Evolutionary conservation across 2,797 vertebrate genomes (phyloP).

Genomic region (Pipistrellus kuhlii): DNA sequence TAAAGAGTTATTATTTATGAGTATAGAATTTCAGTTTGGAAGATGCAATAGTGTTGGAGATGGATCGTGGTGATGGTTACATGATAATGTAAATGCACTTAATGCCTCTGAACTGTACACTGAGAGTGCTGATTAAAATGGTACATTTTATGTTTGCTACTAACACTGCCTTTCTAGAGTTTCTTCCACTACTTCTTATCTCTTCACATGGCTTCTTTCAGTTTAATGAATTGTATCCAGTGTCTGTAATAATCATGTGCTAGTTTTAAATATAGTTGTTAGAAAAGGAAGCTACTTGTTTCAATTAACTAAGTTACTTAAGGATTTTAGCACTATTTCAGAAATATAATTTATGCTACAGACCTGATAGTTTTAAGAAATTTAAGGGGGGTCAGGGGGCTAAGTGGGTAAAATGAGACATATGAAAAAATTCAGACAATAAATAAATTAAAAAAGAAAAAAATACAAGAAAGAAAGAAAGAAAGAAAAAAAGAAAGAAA

Average conservation of each 20-base stretch:
- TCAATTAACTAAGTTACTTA: conserved; percentile 56
- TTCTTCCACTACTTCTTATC: not conserved
- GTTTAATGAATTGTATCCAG: not conserved
- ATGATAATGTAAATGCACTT: not conserved
- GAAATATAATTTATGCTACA: conserved; percentile 72
- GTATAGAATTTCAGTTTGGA: not conserved
- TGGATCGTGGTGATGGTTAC: too few species aligned
- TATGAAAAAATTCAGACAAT: too few species aligned
- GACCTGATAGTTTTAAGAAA: conserved; percentile 50
- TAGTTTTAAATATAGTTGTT: not conserved
- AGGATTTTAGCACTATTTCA: conserved; percentile 76
- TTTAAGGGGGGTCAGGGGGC: not conserved
- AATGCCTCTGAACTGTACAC: not conserved
- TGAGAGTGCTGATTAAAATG: not conserved
- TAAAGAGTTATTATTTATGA: not conserved
- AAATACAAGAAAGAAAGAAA: too few species aligned
- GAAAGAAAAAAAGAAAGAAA: not conserved
- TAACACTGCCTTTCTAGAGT: not conserved
- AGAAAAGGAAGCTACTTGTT: not conserved
- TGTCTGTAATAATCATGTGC: not conserved
- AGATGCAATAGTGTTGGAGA: not conserved
- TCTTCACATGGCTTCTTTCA: not conserved
- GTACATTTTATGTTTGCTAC: not conserved
- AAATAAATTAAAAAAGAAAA: too few species aligned
- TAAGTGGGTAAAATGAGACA: too few species aligned